A percentile compares a stretch with the other conserved stretches of the same genome.
Evolutionary conservation across 2,888 invertebrate species (phyloP).

Genomic region (Cheilosia urbana): DNA sequence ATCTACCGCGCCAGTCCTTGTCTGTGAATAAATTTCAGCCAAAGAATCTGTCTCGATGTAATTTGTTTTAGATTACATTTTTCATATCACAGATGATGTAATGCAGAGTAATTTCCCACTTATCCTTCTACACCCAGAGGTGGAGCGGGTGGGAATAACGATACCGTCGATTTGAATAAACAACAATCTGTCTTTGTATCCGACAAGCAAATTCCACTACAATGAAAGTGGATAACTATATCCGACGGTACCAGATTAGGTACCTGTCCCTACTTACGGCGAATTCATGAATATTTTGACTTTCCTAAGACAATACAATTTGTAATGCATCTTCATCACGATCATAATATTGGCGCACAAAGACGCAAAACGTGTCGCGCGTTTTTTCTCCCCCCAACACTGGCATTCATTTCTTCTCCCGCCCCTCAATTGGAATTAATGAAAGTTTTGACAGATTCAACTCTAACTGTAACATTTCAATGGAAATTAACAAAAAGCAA

Average conservation of each 20-base stretch:
- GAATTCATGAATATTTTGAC: constrained; percentile 29
- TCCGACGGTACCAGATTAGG: not conserved
- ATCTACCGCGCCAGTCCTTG: not conserved
- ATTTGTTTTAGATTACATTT: constrained; percentile 55
- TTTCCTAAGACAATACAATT: constrained; percentile 9
- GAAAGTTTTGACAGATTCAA: constrained; percentile 62
- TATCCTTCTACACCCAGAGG: not conserved
- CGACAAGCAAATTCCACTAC: not conserved
- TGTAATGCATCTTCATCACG: constrained; percentile 5
- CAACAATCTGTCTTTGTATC: constrained; percentile 1
- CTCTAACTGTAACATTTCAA: constrained; percentile 49
- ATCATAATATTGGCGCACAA: constrained; percentile 5
- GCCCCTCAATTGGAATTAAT: constrained; percentile 47
- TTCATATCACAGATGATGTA: constrained; percentile 34
- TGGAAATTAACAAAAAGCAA: constrained; percentile 1
- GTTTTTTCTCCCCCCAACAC: not conserved
- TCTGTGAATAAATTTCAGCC: constrained; percentile 1
- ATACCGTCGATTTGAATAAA: constrained; percentile 26
- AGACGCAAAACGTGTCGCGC: constrained; percentile 2
- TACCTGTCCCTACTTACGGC: not conserved
- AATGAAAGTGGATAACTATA: constrained; percentile 1
- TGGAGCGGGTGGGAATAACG: not conserved
- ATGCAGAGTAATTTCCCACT: not conserved
- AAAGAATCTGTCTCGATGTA: constrained; percentile 14
- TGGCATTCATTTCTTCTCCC: not conserved